Conservation (phyloP, 1,140 invertebrate species). For the Nephotettix cincticeps region DNA sequence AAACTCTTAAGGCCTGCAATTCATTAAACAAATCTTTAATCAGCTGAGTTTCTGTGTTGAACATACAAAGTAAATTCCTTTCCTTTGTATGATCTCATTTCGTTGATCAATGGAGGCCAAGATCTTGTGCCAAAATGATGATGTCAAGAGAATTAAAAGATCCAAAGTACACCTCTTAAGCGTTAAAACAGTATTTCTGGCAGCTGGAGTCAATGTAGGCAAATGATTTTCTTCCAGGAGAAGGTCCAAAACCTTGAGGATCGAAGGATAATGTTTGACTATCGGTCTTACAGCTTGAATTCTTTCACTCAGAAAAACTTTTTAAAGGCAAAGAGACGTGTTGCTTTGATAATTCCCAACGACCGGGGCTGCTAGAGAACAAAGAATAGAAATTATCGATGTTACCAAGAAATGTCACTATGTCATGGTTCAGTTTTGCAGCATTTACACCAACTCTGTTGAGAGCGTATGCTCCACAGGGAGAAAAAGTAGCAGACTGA, state of each 20-base stretch:
- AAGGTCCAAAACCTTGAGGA: background rate
- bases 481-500: constrained; percentile 27
- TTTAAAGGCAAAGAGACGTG: no score
- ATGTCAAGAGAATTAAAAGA: background rate
- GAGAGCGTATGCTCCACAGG: constrained; percentile 33
- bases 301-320: background rate
- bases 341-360: background rate
- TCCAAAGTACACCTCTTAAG: no score
- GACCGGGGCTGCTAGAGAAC: background rate
- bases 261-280: background rate
- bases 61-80: background rate
- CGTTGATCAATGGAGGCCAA: no score
- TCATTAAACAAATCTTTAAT: background rate
- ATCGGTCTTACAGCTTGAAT: background rate
- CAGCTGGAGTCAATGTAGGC: no score
- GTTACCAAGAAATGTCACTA: background rate
- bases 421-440: background rate
- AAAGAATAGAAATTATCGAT: background rate
- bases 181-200: no score
- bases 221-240: background rate
- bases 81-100: background rate
- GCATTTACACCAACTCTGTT: constrained; percentile 10
- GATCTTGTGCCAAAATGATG: background rate
- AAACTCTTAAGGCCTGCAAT: background rate
- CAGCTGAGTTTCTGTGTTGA: no score